Evolutionary conservation across 2,888 invertebrate species (phyloP), one percentile per base, ranked within the genome.

Genomic region (Zhuqinia jingwanae): DNA sequence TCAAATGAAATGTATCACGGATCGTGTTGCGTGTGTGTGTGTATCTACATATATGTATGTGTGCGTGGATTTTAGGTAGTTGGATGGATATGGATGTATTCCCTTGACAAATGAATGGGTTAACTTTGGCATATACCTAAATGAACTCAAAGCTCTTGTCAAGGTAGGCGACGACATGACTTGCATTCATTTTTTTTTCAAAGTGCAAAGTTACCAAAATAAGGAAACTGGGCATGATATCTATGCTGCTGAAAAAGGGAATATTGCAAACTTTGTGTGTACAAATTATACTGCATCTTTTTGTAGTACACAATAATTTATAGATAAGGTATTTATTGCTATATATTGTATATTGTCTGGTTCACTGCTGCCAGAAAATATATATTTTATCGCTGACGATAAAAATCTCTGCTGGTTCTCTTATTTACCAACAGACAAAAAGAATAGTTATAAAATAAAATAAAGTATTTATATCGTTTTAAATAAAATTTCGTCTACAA

Each of bases 361-460:
- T 50, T 47, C 47, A 70, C 47, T 70, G 70, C 70, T 25, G 47
- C 70, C 50, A 42, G 47, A 70, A 15, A 68, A n/a, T 36, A 27
- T 60, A 58, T 58, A 56, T 58, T 42, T 13, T 56, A n/a, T 56
- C 36, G 17, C 13, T 17, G 10, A 1, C 36, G 65, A 65, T 65
- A 42, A 65, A n/a, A 65, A 42, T 65, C 65, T 27, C 60, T 45
- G 6, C 45, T n/a, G 15, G 27, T 63, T 63, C 30, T 63, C 30
- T 15, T 63, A 30, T 30, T 63, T 30, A 63, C n/a, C 15, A 30
- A 30, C 25, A 63, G 30, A 27, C 27, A 63, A 30, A n/a, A n/a
- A n/a, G n/a, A n/a, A n/a, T n/a, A n/a, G n/a, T n/a, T n/a, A n/a
- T n/a, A n/a, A n/a, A n/a, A n/a, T n/a, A n/a, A n/a, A 20, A 53